Evolutionary conservation across 2,797 vertebrate species (phyloP), one percentile per base, ranked within the genome.

Genomic region (Vespertilio murinus): DNA sequence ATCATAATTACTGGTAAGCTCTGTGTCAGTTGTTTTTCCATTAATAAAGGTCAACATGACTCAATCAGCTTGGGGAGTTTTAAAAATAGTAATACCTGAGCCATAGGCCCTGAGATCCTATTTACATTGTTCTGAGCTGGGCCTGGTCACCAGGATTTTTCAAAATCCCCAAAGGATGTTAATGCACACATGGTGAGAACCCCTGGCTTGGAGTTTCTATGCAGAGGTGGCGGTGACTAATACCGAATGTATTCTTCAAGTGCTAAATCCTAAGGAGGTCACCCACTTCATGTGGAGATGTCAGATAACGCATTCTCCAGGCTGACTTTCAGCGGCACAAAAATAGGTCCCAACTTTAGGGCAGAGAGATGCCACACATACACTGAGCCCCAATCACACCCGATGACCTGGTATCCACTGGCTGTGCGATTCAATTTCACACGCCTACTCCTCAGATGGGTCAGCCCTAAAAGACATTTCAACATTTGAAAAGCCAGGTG

Each of bases 81-180:
- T 25, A 64, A 17, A 59, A 56, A 56, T 3, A 52, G 33, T 18
- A 69, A 52, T 30, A 25, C 3, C 52, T 7, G 38, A 5, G n/a
- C 6, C 10, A 28, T 0, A 0, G 2, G 2, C 9, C 22, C 25
- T 30, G 65, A 56, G 28, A 14, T 35, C 17, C 18, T 49, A 20
- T 70, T 52, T 22, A 10, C n/a, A n/a, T 23, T 77, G 33, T 25
- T 67, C 69, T 5, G 69, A 10, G 30, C 30, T 10, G 38, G 28
- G 3, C 20, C 59, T 45, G 54, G 16, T 20, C 18, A 28, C 17
- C 4, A 20, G n/a, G 84, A 1, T 10, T 71, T 33, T 71, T 40
- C 40, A n/a, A 74, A 81, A 23, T 6, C 22, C 67, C 2, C 0
- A 9, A 49, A 38, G 12, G 33, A 85, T 40, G n/a, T 3, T 54